A percentile compares a stretch with the other conserved stretches of the same genome.
Conservation (phyloP, 2,113 vertebrate genomes). For the Phoenicopterus ruber region DNA sequence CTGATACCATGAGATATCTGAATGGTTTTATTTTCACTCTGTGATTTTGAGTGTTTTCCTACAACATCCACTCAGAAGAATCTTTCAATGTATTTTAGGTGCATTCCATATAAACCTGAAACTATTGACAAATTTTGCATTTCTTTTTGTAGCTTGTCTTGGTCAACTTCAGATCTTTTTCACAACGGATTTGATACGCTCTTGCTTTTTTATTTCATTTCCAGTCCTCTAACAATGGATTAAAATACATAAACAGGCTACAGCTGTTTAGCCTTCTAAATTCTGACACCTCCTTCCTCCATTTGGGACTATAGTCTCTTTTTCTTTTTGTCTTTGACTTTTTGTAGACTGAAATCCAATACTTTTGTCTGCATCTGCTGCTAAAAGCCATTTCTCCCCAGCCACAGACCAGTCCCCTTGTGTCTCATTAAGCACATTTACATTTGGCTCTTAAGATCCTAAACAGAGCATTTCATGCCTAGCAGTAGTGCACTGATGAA, state of each 20-base stretch:
- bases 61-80: not conserved
- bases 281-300: constrained; percentile 61
- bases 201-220: constrained; percentile 29
- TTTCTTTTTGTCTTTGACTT: constrained; percentile 71
- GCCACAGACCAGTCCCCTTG: constrained; percentile 65
- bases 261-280: constrained; percentile 66
- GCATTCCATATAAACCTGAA: not conserved
- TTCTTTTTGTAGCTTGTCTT: not conserved
- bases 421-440: constrained; percentile 82
- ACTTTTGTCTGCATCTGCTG: constrained; percentile 78
- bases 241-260: constrained; percentile 49
- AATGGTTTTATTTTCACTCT: constrained; percentile 29
- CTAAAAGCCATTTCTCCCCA: constrained; percentile 75
- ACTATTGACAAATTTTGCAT: not conserved
- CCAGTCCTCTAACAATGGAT: constrained; percentile 37
- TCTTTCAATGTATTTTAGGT: not conserved
- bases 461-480: constrained; percentile 72
- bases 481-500: constrained; percentile 60
- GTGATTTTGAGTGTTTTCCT: constrained; percentile 41
- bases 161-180: not conserved
- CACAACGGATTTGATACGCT: not conserved
- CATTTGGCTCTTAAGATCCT: constrained; percentile 79
- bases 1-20: not conserved
- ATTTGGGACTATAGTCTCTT: constrained; percentile 38
- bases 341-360: constrained; percentile 78